Evolutionary conservation across 2,797 vertebrate genomes (phyloP).

Genomic region (Melanotaenia parkinsoni): DNA sequence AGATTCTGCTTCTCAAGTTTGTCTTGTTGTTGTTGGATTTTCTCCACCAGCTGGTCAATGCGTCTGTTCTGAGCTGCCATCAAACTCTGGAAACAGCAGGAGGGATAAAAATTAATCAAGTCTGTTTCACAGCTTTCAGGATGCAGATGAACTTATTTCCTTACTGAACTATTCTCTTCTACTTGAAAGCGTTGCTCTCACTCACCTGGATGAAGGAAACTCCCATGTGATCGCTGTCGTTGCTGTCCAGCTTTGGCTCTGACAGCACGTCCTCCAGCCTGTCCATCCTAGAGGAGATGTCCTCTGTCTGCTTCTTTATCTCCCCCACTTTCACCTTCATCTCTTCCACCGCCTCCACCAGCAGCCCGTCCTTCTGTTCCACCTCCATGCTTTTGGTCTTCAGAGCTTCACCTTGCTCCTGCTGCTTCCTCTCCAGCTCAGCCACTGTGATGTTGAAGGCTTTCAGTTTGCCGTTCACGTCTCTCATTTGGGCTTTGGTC

Average conservation of each 20-base stretch:
- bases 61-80: conserved; percentile 87
- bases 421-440: conserved; percentile 72
- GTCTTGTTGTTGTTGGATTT: conserved; percentile 91
- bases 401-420: conserved; percentile 59
- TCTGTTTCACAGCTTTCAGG: conserved; percentile 13
- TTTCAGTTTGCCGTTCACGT: conserved; percentile 82
- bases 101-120: neutral
- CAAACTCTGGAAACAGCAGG: conserved; percentile 76
- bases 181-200: neutral
- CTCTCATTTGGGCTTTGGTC: conserved; percentile 87
- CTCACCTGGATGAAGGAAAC: conserved; percentile 86
- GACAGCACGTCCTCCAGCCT: conserved; percentile 80
- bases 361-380: conserved; percentile 62
- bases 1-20: conserved; percentile 93
- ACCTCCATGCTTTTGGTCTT: conserved; percentile 53
- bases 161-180: neutral
- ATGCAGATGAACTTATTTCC: neutral
- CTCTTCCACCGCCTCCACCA: conserved; percentile 62
- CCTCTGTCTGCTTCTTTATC: conserved; percentile 73
- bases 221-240: conserved; percentile 72
- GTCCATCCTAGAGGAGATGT: conserved; percentile 78
- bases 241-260: conserved; percentile 57
- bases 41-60: conserved; percentile 90
- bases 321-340: conserved; percentile 76
- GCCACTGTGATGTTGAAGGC: conserved; percentile 83